Conservation (phyloP, 1,140 invertebrate species). For the Megalonaias nervosa region DNA sequence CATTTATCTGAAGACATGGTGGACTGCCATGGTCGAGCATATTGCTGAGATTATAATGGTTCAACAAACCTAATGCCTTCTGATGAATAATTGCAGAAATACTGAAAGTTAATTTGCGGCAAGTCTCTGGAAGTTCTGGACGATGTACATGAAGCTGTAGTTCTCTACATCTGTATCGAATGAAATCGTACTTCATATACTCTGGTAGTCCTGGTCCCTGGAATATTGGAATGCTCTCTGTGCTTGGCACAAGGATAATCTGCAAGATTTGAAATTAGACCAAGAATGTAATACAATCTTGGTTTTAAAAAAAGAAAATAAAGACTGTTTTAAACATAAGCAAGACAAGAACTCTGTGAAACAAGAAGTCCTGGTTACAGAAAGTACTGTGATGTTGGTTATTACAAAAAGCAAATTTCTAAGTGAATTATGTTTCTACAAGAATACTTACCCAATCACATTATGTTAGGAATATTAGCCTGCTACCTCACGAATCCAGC, state of each 20-base stretch:
- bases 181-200: constrained; percentile 80
- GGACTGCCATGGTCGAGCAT: not conserved
- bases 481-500: too few species aligned
- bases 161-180: constrained; percentile 81
- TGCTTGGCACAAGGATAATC: constrained; percentile 84
- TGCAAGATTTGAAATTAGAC: constrained; percentile 56
- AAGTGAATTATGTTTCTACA: too few species aligned
- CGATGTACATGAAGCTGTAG: constrained; percentile 59
- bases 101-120: constrained; percentile 67
- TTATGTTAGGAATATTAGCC: too few species aligned
- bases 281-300: too few species aligned
- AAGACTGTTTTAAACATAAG: too few species aligned
- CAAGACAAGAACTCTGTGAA: too few species aligned
- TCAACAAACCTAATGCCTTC: constrained; percentile 59
- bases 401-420: too few species aligned
- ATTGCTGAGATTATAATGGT: not conserved
- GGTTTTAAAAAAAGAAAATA: too few species aligned
- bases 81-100: constrained; percentile 66
- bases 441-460: too few species aligned
- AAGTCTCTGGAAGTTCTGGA: constrained; percentile 60
- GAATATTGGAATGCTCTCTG: constrained; percentile 90
- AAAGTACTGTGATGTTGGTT: too few species aligned
- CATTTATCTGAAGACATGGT: too few species aligned
- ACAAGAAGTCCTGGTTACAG: too few species aligned
- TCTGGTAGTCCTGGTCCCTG: constrained; percentile 71